These are phyloP conservation scores for Chamaetylas fuelleborni DNA, from an alignment of 2,113 vertebrate genomes.

Conservation along the genomic window DNA sequence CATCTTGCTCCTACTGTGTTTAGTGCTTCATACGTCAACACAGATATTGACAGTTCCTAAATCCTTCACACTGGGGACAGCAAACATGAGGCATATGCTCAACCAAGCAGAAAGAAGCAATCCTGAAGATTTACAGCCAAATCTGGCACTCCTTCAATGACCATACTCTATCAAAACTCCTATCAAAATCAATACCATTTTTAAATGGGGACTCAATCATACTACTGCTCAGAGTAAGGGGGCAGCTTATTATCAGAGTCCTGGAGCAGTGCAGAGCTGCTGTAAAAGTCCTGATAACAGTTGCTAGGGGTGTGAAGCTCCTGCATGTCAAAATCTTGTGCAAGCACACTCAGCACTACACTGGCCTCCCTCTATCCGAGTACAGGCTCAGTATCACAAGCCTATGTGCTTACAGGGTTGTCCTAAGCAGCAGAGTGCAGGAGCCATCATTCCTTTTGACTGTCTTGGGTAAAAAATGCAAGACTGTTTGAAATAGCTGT, in stretches of 20 bases:
- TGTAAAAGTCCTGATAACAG: neutral
- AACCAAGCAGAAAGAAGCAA: conserved; percentile 43
- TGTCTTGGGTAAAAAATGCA: neutral
- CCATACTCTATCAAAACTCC: conserved; percentile 1
- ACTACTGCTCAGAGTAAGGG: neutral
- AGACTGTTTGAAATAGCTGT: neutral
- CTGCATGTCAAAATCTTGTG: neutral
- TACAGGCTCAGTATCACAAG: neutral
- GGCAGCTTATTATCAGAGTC: neutral
- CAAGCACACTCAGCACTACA: neutral
- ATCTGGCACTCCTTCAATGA: conserved; percentile 13
- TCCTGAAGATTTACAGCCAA: conserved; percentile 47
- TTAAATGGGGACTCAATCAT: conserved; percentile 6
- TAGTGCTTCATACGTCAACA: neutral
- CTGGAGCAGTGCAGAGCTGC: neutral
- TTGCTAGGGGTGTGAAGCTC: neutral
- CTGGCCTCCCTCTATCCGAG: neutral
- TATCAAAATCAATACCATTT: conserved; percentile 36
- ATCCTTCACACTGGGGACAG: conserved; percentile 26
- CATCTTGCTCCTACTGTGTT: neutral
- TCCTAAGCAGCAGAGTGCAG: neutral
- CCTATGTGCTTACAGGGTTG: neutral
- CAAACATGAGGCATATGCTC: neutral
- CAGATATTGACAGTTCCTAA: conserved; percentile 30
- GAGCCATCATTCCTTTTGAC: neutral